A percentile compares a stretch with the other conserved stretches of the same genome.
Conservation (phyloP, 2,888 invertebrate species). For the Perizoma affinitatum region DNA sequence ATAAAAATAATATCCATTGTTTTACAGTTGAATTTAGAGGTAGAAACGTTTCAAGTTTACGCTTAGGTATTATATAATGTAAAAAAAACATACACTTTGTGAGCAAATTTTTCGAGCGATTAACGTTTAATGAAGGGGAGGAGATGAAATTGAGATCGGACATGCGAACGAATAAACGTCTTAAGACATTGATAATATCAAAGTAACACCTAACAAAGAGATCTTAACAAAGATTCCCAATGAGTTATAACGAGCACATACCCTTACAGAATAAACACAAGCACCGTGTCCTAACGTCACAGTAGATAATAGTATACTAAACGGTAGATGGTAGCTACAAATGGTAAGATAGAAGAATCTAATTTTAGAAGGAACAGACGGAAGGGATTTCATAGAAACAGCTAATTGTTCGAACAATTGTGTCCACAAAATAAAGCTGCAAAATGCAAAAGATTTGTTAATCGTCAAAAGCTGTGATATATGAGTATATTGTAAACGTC, state of each 20-base stretch:
- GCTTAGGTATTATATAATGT: slow-evolving; percentile 68
- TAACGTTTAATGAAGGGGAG: slow-evolving; percentile 42
- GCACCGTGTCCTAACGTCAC: slow-evolving; percentile 26
- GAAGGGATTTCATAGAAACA: slow-evolving; percentile 45
- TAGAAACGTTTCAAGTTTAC: slow-evolving; percentile 71
- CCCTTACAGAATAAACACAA: slow-evolving; percentile 17
- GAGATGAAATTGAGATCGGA: slow-evolving; percentile 31
- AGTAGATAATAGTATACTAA: slow-evolving; percentile 12
- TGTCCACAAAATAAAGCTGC: slow-evolving; percentile 76
- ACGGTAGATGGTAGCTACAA: not conserved
- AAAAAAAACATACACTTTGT: slow-evolving; percentile 63
- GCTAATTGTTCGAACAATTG: slow-evolving; percentile 79
- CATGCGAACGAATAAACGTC: slow-evolving; percentile 21
- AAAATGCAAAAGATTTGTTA: slow-evolving; percentile 83
- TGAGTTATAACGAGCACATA: slow-evolving; percentile 2
- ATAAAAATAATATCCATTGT: slow-evolving; percentile 50
- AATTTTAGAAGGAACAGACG: slow-evolving; percentile 20
- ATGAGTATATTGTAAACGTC: slow-evolving; percentile 72
- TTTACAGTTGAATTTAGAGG: slow-evolving; percentile 63
- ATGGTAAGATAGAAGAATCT: slow-evolving; percentile 7
- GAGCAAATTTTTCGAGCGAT: slow-evolving; percentile 80
- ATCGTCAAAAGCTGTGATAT: slow-evolving; percentile 85
- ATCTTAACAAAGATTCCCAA: not conserved
- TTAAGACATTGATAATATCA: not conserved
- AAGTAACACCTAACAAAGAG: not conserved